Percentiles rank a stretch among this genome's conserved stretches.
Evolutionary conservation across 2,797 vertebrate species (phyloP).

Genomic region (Tragelaphus eurycerus): DNA sequence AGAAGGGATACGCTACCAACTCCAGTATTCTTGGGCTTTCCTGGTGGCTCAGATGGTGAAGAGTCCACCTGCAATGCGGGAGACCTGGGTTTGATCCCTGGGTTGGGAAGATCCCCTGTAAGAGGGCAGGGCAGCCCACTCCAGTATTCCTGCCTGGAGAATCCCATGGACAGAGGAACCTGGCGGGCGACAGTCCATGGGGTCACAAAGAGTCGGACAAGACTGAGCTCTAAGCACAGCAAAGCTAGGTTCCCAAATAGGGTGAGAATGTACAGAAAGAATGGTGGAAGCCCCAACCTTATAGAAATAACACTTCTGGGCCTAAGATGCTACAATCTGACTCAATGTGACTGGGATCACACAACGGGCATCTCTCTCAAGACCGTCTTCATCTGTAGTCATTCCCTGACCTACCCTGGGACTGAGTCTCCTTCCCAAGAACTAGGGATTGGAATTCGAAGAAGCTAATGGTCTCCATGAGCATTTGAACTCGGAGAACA

Average conservation of each 20-base stretch:
- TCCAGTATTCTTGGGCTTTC: not conserved
- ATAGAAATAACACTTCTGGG: not conserved
- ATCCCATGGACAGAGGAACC: not conserved
- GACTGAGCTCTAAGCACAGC: not conserved
- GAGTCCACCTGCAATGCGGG: fast-evolving
- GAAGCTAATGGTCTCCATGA: not conserved
- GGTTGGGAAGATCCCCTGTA: not conserved
- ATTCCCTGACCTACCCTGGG: not conserved
- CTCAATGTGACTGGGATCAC: not conserved
- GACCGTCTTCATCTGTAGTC: not conserved
- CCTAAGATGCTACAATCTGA: not conserved
- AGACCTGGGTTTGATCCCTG: not conserved
- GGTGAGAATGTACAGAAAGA: not conserved
- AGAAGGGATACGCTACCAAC: too few relatives aligned
- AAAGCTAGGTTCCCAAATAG: not conserved
- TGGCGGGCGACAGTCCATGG: not conserved
- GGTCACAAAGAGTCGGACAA: not conserved
- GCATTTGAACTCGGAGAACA: not conserved
- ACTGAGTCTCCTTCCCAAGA: not conserved
- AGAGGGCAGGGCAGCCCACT: not conserved
- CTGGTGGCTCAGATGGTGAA: too few relatives aligned
- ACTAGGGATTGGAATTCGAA: not conserved
- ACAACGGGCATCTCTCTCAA: not conserved
- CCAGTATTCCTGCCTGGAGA: not conserved
- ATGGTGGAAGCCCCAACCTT: not conserved